These are phyloP conservation scores for Nycticebus coucang DNA, from an alignment of 2,113 vertebrate genomes.

Conservation along the genomic window DNA sequence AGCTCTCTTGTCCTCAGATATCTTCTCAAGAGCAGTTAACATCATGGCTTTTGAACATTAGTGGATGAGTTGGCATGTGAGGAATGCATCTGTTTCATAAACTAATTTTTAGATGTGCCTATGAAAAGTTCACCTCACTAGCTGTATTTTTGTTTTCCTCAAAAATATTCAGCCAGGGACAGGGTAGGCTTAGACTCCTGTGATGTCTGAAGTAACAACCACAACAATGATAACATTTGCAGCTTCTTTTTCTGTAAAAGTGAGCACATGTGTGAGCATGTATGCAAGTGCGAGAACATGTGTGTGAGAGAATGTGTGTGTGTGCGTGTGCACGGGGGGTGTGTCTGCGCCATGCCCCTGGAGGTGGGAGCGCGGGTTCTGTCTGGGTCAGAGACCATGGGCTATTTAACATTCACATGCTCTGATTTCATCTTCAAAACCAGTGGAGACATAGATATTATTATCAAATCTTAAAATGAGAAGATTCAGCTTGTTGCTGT, in stretches of 20 bases:
- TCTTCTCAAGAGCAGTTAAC: background rate
- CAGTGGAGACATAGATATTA: background rate
- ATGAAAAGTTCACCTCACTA: constrained; percentile 18
- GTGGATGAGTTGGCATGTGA: background rate
- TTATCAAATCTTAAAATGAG: background rate
- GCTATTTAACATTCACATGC: too few species aligned
- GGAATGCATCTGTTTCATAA: background rate
- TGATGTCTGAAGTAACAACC: background rate
- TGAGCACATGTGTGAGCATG: background rate
- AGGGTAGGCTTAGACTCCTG: background rate
- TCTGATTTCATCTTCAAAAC: background rate
- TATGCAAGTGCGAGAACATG: too few species aligned
- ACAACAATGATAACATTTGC: background rate
- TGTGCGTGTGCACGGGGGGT: rapidly evolving
- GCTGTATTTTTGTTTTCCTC: background rate
- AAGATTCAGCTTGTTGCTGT: background rate
- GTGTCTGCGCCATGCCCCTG: too few species aligned
- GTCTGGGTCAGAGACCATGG: background rate
- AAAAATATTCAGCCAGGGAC: background rate
- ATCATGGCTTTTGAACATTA: background rate
- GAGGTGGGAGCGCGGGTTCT: too few species aligned
- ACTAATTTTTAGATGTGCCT: background rate
- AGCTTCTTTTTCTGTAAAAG: background rate
- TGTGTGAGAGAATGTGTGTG: rapidly evolving
- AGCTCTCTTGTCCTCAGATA: background rate